phyloP scores from a whole-genome alignment of 2,113 vertebrate species.

The Sialia sialis region DNA sequence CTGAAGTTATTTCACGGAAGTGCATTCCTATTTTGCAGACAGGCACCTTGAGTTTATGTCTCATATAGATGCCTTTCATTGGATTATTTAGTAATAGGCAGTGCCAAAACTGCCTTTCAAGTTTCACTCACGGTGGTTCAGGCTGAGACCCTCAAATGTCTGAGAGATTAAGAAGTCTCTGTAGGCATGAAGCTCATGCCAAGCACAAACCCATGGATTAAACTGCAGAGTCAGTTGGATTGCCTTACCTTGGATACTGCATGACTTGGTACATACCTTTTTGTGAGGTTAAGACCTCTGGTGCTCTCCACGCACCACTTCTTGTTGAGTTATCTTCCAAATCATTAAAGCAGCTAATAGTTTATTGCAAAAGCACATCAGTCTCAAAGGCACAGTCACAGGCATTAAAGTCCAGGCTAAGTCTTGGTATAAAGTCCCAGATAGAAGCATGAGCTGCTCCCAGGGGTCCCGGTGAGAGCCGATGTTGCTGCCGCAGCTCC shows the following conservation, averaged over 20 bases:
- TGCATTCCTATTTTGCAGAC: neutral
- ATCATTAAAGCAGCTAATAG: no score
- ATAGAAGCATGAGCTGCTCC: no score
- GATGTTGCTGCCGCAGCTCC: no score
- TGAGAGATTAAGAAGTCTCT: neutral
- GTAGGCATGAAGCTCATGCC: neutral
- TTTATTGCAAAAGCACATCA: no score
- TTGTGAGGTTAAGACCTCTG: no score
- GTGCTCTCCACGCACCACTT: no score
- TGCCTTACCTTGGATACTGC: neutral
- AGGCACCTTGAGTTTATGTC: neutral
- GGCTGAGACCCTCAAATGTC: neutral
- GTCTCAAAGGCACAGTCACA: no score
- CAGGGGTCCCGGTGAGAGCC: no score
- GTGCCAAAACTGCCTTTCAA: neutral
- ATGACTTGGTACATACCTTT: neutral
- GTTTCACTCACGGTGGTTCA: neutral
- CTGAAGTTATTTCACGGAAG: neutral
- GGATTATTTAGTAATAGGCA: neutral
- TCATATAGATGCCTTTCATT: accelerated
- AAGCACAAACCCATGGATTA: neutral
- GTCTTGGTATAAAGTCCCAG: no score
- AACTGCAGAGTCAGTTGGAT: neutral
- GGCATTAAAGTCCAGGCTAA: no score
- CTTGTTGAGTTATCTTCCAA: no score